These are phyloP conservation scores for Sarcoramphus papa DNA, from an alignment of 2,797 vertebrate genomes.

Conservation along the genomic window DNA sequence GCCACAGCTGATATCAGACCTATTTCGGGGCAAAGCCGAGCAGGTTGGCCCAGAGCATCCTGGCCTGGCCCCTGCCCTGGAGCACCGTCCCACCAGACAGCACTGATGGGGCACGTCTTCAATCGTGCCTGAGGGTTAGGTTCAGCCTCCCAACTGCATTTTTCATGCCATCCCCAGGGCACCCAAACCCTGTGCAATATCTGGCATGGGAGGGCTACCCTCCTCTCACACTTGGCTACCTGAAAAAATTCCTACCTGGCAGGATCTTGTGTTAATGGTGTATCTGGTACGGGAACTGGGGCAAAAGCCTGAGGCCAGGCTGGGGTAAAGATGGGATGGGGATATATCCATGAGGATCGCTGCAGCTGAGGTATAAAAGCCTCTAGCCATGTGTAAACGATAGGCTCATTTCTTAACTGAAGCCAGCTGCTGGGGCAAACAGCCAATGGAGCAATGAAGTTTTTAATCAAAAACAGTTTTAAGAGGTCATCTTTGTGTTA, in stretches of 20 bases:
- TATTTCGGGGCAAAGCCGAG: background rate
- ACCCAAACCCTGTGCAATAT: background rate
- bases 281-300: background rate
- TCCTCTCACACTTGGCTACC: background rate
- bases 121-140: background rate
- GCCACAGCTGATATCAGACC: background rate
- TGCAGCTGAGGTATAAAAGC: background rate
- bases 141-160: background rate
- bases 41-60: background rate
- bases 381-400: background rate
- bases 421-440: background rate
- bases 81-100: background rate
- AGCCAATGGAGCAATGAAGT: background rate
- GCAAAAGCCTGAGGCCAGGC: background rate
- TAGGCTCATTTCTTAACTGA: background rate
- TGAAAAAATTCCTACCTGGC: background rate
- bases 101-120: rapidly evolving
- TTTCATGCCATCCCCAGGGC: background rate
- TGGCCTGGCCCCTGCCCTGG: background rate
- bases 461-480: background rate
- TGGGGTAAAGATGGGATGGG: background rate
- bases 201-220: background rate
- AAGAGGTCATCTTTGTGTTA: background rate
- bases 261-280: background rate
- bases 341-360: background rate